These are phyloP conservation scores for Antheraea mylitta DNA, from an alignment of 1,140 invertebrate genomes.

Conservation along the genomic window DNA sequence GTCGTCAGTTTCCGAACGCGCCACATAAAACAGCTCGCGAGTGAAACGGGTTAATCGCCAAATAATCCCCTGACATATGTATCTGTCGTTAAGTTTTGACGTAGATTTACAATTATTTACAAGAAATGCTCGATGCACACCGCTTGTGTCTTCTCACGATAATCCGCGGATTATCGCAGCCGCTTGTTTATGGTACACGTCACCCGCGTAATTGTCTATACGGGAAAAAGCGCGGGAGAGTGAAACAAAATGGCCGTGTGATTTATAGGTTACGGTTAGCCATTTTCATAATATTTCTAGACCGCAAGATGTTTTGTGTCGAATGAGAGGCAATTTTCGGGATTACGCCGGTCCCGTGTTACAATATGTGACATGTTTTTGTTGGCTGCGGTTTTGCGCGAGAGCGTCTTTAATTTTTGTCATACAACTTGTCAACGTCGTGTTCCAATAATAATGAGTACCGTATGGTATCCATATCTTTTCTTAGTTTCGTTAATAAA, in stretches of 20 bases:
- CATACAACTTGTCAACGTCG: conserved; percentile 3
- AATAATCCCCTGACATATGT: conserved; percentile 71
- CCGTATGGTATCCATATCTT: background rate
- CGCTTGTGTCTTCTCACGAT: conserved; percentile 56
- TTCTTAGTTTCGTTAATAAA: conserved; percentile 18
- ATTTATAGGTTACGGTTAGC: conserved; percentile 49
- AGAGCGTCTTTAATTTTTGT: conserved; percentile 11
- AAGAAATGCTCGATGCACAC: conserved; percentile 46
- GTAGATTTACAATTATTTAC: conserved; percentile 77
- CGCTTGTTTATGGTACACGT: conserved; percentile 61
- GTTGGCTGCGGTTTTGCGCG: conserved; percentile 42
- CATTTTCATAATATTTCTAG: conserved; percentile 69
- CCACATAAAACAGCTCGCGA: conserved; percentile 48
- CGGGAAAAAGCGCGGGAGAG: conserved; percentile 50
- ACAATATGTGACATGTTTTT: conserved; percentile 45
- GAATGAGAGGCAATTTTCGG: conserved; percentile 41
- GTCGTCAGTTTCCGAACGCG: conserved; percentile 46
- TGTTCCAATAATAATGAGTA: background rate
- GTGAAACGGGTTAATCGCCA: conserved; percentile 62
- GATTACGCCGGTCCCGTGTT: conserved; percentile 50
- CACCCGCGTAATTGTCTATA: conserved; percentile 59
- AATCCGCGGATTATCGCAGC: conserved; percentile 58
- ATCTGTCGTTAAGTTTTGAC: conserved; percentile 72
- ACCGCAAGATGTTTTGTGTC: conserved; percentile 71
- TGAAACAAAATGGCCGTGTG: conserved; percentile 52